Percentiles rank a stretch among this genome's conserved stretches.
These are phyloP conservation scores for Silurus aristotelis DNA, from an alignment of 2,797 vertebrate genomes.

Conservation along the genomic window DNA sequence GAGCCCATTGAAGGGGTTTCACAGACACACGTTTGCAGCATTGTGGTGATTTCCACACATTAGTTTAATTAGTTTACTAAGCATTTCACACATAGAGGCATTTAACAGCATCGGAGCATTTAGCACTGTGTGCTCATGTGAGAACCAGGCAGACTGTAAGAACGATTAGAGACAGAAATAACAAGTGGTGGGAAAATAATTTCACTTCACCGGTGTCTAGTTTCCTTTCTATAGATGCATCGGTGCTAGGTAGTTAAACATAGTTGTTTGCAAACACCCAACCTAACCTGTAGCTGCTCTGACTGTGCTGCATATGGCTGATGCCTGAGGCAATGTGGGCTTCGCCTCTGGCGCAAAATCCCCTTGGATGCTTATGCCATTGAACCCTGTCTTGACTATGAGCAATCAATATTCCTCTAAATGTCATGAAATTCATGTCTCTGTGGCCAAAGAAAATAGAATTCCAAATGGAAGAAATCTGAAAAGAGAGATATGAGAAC, in stretches of 20 bases:
- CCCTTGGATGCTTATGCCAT: conserved; percentile 42
- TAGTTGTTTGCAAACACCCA: conserved; percentile 12
- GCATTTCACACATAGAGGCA: conserved; percentile 48
- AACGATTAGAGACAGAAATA: conserved; percentile 6
- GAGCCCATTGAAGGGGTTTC: conserved; percentile 32
- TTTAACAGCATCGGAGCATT: conserved; percentile 44
- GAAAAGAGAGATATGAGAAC: background rate
- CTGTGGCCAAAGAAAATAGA: conserved; percentile 20
- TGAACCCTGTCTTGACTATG: conserved; percentile 40
- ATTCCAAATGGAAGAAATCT: conserved; percentile 10
- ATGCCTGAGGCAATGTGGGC: conserved; percentile 38
- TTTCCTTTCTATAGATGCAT: conserved; percentile 17
- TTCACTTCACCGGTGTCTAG: background rate
- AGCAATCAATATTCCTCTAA: conserved; percentile 51
- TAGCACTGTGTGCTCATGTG: conserved; percentile 35
- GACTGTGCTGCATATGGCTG: conserved; percentile 17
- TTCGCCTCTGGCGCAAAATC: conserved; percentile 32
- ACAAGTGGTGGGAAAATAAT: background rate
- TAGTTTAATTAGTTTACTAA: conserved; percentile 55
- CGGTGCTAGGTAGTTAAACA: conserved; percentile 14
- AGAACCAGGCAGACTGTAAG: conserved; percentile 7
- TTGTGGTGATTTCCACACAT: conserved; percentile 50
- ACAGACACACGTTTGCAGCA: conserved; percentile 31
- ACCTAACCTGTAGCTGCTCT: conserved; percentile 27
- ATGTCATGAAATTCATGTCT: conserved; percentile 51